Evolutionary conservation across 2,888 invertebrate species (phyloP), one percentile per base, ranked within the genome.

Genomic region (Ryuthela nishihirai): DNA sequence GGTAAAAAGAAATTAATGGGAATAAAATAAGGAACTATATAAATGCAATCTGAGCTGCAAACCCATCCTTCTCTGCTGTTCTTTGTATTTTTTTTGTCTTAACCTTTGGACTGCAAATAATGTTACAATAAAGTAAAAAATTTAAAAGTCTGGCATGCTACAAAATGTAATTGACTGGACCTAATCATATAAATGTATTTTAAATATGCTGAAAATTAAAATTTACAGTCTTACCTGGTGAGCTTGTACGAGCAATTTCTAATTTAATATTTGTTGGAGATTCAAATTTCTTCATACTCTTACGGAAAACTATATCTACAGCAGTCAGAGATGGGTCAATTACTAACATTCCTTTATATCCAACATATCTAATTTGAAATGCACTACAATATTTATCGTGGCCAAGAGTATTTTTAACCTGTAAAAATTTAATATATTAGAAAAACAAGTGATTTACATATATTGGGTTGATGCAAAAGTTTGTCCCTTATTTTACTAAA

Each of bases 181-280:
- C 24, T 41, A 17, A 12, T 36, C n/a, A 2, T 36, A 17, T n/a
- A 12, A 18, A 7, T 17, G 15, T 17, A 36, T 4, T 2, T n/a
- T 18, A 40, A 40, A 40, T 17, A 40, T 21, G 20, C n/a, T 4
- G 40, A 15, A 40, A 15, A 39, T 25, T 7, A 29, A 32, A 38
- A 17, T 3, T 5, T 7, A 21, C 17, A 44, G 38, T 4, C 63
- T 65, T 53, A 69, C 68, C 43, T 64, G 62, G 48, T 58, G 48
- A 44, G 54, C 65, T 53, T 65, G 67, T 45, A 61, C 66, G 60
- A 54, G 70, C 54, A 49, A 68, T 63, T 67, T 71, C 64, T 62
- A 60, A 34, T 63, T 63, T 24, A 3, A 12, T 41, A 45, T 64
- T 48, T 44, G 54, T 36, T 43, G 65, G 54, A 2, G 60, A 64